A percentile compares a stretch with the other conserved stretches of the same genome.
Evolutionary conservation across 2,113 vertebrate genomes (phyloP).

Genomic region (Platysternon megacephalum): DNA sequence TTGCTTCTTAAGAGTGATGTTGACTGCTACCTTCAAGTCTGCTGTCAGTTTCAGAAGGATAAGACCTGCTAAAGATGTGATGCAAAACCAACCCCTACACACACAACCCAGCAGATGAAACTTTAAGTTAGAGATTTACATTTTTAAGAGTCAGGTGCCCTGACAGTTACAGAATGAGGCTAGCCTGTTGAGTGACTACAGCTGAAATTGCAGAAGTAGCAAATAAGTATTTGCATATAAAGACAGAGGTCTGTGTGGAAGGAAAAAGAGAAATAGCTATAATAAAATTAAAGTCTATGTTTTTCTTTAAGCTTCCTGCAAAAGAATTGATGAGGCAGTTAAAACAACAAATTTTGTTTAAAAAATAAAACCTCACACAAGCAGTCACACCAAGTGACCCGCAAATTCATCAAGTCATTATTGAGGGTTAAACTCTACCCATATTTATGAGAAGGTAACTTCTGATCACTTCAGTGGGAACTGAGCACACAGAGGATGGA

Average conservation of each 20-base stretch:
- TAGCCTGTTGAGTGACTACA: background rate
- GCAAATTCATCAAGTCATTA: background rate
- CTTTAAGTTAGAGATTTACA: background rate
- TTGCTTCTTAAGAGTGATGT: background rate
- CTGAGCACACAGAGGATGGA: background rate
- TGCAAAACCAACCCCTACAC: no score
- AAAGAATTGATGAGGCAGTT: background rate
- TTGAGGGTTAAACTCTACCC: background rate
- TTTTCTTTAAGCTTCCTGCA: background rate
- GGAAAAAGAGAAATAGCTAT: background rate
- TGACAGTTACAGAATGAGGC: background rate
- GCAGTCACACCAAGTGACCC: background rate
- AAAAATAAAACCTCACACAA: background rate
- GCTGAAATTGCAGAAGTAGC: background rate
- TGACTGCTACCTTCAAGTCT: accelerated
- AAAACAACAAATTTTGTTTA: background rate
- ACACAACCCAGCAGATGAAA: background rate
- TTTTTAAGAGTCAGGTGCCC: background rate
- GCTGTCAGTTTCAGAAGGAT: accelerated
- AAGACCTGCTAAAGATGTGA: background rate
- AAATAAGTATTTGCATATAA: background rate
- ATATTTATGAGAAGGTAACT: no score
- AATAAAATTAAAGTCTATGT: background rate
- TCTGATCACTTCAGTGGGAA: background rate
- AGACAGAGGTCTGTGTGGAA: background rate